Conservation (phyloP, 2,113 vertebrate genomes). For the Indicator indicator region DNA sequence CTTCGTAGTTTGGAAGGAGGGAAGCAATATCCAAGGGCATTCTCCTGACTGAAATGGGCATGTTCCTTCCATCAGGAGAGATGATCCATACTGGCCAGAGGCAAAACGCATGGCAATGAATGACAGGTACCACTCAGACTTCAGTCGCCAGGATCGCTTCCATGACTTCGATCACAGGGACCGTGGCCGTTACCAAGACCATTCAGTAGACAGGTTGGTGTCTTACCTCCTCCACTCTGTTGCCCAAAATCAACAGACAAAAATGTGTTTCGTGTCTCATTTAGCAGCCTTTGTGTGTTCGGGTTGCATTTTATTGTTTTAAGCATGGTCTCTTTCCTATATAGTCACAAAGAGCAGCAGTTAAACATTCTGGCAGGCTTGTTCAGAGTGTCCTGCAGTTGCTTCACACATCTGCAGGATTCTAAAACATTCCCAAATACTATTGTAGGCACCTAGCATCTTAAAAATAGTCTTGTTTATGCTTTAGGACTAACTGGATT, state of each 20-base stretch:
- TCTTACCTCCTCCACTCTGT: background rate
- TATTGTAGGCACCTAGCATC: background rate
- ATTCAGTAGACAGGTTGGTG: slow-evolving; percentile 84
- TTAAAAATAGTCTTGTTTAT: background rate
- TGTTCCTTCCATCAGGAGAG: slow-evolving; percentile 77
- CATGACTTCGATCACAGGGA: slow-evolving; percentile 94
- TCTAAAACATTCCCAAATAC: background rate
- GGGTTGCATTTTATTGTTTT: background rate
- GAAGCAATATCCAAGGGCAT: background rate
- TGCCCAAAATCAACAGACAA: background rate
- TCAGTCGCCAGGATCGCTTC: slow-evolving; percentile 90
- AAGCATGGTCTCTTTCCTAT: background rate
- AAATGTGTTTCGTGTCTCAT: background rate
- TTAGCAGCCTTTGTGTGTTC: background rate
- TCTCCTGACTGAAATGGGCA: background rate
- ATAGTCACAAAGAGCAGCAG: background rate
- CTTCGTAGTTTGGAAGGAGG: background rate
- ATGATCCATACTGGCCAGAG: slow-evolving; percentile 89
- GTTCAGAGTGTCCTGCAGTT: background rate
- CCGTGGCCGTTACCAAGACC: slow-evolving; percentile 88
- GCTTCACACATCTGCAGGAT: background rate
- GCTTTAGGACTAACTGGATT: background rate
- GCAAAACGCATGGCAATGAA: slow-evolving; percentile 89
- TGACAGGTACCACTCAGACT: slow-evolving; percentile 91
- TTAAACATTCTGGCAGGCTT: background rate